Evolutionary conservation across 2,113 vertebrate species (phyloP), one percentile per base, ranked within the genome.

Genomic region (Forbesichthys papilliferus): DNA sequence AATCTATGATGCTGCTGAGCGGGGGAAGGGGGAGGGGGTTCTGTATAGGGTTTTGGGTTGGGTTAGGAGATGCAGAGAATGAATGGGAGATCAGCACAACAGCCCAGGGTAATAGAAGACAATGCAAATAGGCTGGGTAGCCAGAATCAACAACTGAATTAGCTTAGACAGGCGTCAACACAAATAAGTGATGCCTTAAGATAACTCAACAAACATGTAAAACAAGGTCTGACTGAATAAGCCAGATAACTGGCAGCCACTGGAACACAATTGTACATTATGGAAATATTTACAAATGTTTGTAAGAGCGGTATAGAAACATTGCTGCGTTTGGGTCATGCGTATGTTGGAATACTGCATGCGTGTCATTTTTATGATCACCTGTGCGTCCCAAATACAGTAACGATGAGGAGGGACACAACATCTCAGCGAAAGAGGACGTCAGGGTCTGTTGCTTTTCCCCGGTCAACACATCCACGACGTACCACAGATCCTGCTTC

Each of bases 361-460:
- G 1, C 27, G 27, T 27, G 2, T 27, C 27, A 27, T 27, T 27
- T 27, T 3, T 27, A 27, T 27, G 27, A 27, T 76, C 76, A 99
- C 98, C 98, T 86, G 96, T 98, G 77, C 97, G 94, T 42, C 97
- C 98, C 64, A 99, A 93, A 71, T 99, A 99, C 47, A 99, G 94
- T 54, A 99, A 94, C 8, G 98, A 96, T 3, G 98, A 89, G 1
- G 98, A 99, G 0, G 98, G 96, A 60, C 97, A 99, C 47, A 98
- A 89, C 82, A 94, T 96, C 82, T 98, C 96, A 12, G 96, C 95
- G 66, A 96, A 98, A 7, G 97, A 94, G 0, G 97, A 98, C 0
- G 97, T 98, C 86, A 99, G 86, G 0, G 98, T 99, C 74, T 99
- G 97, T 84, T 98, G 96, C 68, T 99, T 99, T 91, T 98, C 96